Percentiles rank a stretch among this genome's conserved stretches.
These are phyloP conservation scores for Glossosoma conforme DNA, from an alignment of 1,140 invertebrate genomes.

Conservation along the genomic window DNA sequence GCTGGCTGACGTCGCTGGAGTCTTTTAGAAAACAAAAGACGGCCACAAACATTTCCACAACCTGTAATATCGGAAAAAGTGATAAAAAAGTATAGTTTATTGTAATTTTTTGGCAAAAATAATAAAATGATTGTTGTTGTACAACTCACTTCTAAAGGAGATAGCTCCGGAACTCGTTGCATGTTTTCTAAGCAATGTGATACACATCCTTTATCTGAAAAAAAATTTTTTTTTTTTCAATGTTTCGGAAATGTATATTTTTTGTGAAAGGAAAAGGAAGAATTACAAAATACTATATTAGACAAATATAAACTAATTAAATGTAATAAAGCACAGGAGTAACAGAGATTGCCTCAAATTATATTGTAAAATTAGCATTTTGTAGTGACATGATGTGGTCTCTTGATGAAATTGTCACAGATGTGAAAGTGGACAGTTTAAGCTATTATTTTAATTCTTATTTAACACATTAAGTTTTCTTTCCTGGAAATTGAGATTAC, in stretches of 20 bases:
- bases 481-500: not conserved
- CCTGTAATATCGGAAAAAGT: constrained; percentile 37
- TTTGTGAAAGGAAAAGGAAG: no score
- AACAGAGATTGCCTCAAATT: no score
- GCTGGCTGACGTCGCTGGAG: constrained; percentile 94
- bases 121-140: constrained; percentile 4
- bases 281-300: no score
- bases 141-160: constrained; percentile 73
- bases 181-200: constrained; percentile 94
- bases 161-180: constrained; percentile 86
- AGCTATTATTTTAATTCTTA: no score
- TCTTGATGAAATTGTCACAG: no score
- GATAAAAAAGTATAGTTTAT: not conserved
- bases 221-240: constrained; percentile 1
- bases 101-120: constrained; percentile 4
- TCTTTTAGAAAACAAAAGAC: constrained; percentile 98
- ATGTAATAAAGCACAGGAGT: no score
- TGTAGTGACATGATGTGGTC: no score
- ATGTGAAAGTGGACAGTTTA: no score
- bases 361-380: no score
- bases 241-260: not conserved
- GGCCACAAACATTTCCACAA: constrained; percentile 97
- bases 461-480: not conserved
- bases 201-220: constrained; percentile 89
- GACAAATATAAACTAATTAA: no score